Evolutionary conservation across 64 coral and sea anemone genomes (phyloP).

Genomic region (Orbicella faveolata): DNA sequence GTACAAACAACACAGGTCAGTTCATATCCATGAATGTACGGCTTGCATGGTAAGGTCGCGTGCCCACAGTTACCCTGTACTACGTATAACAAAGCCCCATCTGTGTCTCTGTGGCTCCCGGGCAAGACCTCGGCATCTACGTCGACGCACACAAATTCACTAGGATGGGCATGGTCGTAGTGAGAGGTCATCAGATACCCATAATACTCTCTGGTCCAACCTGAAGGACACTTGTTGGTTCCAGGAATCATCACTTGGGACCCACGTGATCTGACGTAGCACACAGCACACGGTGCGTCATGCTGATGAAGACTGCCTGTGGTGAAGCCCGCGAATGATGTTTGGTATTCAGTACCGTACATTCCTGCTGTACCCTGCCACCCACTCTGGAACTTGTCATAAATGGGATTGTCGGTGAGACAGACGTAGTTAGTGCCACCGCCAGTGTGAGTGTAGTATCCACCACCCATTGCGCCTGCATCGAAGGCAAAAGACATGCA

Average conservation of each 20-base stretch:
- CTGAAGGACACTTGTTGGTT: slow-evolving; percentile 42
- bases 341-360: slow-evolving; percentile 44
- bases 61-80: neutral
- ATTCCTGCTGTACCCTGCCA: slow-evolving; percentile 14
- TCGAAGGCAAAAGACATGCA: too few relatives aligned
- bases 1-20: slow-evolving; percentile 44
- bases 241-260: slow-evolving; percentile 57
- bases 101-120: neutral
- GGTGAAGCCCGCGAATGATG: neutral
- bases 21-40: slow-evolving; percentile 15
- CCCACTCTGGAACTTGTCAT: neutral
- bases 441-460: slow-evolving; percentile 29
- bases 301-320: slow-evolving; percentile 4
- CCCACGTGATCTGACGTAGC: slow-evolving; percentile 41
- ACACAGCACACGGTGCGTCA: slow-evolving; percentile 47
- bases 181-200: slow-evolving; percentile 45
- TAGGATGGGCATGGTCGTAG: neutral
- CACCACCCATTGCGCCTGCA: slow-evolving; percentile 46
- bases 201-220: slow-evolving; percentile 53
- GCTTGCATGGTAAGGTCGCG: slow-evolving; percentile 5
- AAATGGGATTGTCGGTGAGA: slow-evolving; percentile 39
- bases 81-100: slow-evolving; percentile 35
- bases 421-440: slow-evolving; percentile 53
- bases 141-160: slow-evolving; percentile 38
- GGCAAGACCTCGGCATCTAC: slow-evolving; percentile 11